phyloP scores from a whole-genome alignment of 1,140 invertebrate genomes.

The Ostrea edulis region DNA sequence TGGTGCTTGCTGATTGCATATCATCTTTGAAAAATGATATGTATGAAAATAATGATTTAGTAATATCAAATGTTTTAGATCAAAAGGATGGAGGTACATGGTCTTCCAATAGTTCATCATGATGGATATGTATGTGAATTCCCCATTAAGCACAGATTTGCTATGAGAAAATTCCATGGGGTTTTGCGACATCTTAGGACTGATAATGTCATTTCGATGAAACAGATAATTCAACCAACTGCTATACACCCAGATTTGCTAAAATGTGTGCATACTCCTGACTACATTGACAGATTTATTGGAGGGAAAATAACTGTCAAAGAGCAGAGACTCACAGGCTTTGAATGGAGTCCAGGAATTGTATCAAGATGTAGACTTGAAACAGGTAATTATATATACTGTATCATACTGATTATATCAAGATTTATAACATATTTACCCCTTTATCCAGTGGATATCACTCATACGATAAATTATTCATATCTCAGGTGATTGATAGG shows the following conservation, averaged over 20 bases:
- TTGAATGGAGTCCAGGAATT: constrained; percentile 73
- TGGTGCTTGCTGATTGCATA: too few relatives aligned
- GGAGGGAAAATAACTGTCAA: constrained; percentile 66
- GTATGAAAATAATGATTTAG: background rate
- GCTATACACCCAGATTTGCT: constrained; percentile 60
- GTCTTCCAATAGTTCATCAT: constrained; percentile 76
- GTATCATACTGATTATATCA: too few relatives aligned
- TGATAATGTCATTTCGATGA: constrained; percentile 72
- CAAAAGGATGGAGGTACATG: constrained; percentile 54
- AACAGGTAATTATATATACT: constrained; percentile 66
- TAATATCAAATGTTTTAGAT: constrained; percentile 47
- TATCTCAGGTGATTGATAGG: too few relatives aligned
- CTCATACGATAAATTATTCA: too few relatives aligned
- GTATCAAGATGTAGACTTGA: constrained; percentile 75
- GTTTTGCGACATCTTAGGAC: constrained; percentile 69
- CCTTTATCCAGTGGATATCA: too few relatives aligned
- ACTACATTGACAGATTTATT: constrained; percentile 77
- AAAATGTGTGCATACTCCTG: constrained; percentile 66
- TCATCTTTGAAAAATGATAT: too few relatives aligned
- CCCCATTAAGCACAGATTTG: constrained; percentile 75
- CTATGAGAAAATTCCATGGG: constrained; percentile 76
- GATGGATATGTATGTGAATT: constrained; percentile 76
- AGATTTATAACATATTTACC: too few relatives aligned
- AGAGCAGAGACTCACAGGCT: constrained; percentile 75
- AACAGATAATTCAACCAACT: constrained; percentile 70